These are phyloP conservation scores for Eupithecia abbreviata DNA, from an alignment of 2,888 invertebrate genomes.

Conservation along the genomic window DNA sequence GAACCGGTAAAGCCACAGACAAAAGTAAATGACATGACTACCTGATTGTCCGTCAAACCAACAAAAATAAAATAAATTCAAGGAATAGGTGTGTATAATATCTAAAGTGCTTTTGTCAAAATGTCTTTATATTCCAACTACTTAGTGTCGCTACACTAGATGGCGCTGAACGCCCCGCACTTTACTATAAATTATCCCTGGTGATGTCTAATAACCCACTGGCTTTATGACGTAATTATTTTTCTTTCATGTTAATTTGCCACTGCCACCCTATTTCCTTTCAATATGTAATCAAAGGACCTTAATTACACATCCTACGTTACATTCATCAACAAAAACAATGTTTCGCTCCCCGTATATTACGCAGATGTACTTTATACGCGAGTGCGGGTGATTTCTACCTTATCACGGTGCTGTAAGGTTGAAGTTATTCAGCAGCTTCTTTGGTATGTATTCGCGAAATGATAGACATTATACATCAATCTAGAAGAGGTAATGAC, in stretches of 20 bases:
- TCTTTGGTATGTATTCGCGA: slow-evolving; percentile 15
- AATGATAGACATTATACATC: slow-evolving; percentile 39
- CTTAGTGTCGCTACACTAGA: not conserved
- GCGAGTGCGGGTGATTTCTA: not conserved
- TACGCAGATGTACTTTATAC: not conserved
- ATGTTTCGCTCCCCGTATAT: slow-evolving; percentile 8
- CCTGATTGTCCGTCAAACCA: too few relatives aligned
- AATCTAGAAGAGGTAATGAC: slow-evolving; percentile 41
- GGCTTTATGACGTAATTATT: slow-evolving; percentile 10
- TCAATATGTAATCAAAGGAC: slow-evolving; percentile 22
- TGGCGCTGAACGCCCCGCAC: not conserved
- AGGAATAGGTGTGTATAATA: too few relatives aligned
- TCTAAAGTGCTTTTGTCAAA: not conserved
- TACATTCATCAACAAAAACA: slow-evolving; percentile 29
- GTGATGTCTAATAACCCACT: not conserved
- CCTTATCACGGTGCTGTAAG: slow-evolving; percentile 13
- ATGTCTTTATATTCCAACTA: not conserved
- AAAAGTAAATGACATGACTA: too few relatives aligned
- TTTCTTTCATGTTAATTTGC: slow-evolving; percentile 16
- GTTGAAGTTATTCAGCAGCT: slow-evolving; percentile 8
- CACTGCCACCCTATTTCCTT: slow-evolving; percentile 11
- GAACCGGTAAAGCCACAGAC: too few relatives aligned
- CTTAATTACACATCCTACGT: slow-evolving; percentile 24
- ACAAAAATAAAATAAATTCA: too few relatives aligned
- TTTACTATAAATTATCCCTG: not conserved